Evolutionary conservation across 2,113 vertebrate genomes (phyloP).

Genomic region (Myxocyprinus asiaticus): DNA sequence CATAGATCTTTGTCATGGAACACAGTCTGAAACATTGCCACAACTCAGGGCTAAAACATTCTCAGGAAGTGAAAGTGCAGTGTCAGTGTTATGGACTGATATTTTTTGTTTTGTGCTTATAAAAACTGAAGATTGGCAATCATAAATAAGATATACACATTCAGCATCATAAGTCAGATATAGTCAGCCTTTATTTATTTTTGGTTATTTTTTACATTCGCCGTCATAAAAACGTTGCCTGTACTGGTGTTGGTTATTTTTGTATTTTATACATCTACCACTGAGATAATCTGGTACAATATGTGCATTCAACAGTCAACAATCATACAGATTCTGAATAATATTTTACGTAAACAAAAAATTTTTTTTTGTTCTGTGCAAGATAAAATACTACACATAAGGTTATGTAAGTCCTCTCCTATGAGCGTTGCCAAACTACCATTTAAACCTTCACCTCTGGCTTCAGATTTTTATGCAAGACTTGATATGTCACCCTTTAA

Average conservation of each 20-base stretch:
- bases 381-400: not conserved
- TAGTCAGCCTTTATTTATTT: no score
- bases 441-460: not conserved
- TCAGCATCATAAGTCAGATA: no score
- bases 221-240: no score
- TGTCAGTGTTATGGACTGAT: no score
- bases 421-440: not conserved
- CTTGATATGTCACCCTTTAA: not conserved
- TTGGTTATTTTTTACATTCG: no score
- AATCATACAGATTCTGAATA: not conserved
- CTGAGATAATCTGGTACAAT: not conserved
- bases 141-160: no score
- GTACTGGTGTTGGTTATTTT: not conserved
- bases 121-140: no score
- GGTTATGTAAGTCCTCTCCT: slow-evolving; percentile 23
- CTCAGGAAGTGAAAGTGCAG: no score
- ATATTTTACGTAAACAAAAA: slow-evolving; percentile 31
- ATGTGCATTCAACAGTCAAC: not conserved
- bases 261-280: not conserved
- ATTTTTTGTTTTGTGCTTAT: no score
- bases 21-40: no score
- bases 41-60: no score
- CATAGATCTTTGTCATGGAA: no score
- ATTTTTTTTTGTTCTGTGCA: not conserved
- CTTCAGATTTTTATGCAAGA: not conserved